phyloP scores from a whole-genome alignment of 2,888 invertebrate genomes.

The Congeria kusceri region DNA sequence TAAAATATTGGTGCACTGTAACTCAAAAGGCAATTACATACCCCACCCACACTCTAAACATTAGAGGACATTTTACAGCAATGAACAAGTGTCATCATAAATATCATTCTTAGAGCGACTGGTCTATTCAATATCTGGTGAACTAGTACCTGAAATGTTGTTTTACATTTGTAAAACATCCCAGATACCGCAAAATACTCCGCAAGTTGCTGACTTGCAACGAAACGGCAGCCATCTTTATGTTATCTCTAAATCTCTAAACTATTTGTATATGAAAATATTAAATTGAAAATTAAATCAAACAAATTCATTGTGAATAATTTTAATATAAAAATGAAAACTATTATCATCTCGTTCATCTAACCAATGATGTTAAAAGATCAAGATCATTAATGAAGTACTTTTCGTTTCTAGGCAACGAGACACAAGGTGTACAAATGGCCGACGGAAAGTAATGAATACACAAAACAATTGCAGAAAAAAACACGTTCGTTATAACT shows the following conservation, averaged over 20 bases:
- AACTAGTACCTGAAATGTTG: too few species aligned
- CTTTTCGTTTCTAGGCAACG: conserved; percentile 63
- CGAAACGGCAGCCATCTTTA: conserved; percentile 59
- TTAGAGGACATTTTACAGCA: background rate
- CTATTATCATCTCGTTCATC: background rate
- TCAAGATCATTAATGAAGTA: background rate
- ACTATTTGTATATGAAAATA: background rate
- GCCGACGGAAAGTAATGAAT: conserved; percentile 48
- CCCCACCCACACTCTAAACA: conserved; percentile 5
- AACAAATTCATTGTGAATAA: too few species aligned
- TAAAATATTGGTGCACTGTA: background rate
- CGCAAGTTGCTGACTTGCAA: conserved; percentile 25
- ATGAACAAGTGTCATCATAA: too few species aligned
- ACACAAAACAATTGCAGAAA: background rate
- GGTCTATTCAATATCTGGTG: too few species aligned
- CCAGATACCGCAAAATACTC: conserved; percentile 23
- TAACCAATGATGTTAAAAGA: background rate
- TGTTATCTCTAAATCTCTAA: conserved; percentile 42
- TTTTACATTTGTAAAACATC: too few species aligned
- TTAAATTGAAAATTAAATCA: background rate
- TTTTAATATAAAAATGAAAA: background rate
- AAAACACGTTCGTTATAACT: background rate
- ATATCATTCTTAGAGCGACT: too few species aligned
- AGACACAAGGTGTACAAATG: conserved; percentile 70
- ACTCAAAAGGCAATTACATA: background rate